Base-by-base conservation (phyloP, 1,140 invertebrate genomes). In the Melanaphis sacchari region DNA sequence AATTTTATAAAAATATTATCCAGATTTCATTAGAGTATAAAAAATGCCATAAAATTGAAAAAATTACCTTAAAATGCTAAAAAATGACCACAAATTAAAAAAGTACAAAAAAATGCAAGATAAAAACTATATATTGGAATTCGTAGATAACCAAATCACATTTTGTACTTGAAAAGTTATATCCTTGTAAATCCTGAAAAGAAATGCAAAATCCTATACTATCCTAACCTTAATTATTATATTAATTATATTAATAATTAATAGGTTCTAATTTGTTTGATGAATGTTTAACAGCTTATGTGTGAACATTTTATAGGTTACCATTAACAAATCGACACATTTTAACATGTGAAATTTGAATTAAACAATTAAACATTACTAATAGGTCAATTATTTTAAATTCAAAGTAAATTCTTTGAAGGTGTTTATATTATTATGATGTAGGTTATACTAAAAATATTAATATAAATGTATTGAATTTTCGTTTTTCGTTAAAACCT, bases 301-400 rank as follows among this genome's bases (percentile, higher is more conserved):
- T 76, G 21, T 6, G 18, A n/a, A 6, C 15, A 31, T 15, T 76
- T 76, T 76, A 76, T 76, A 1, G 15, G n/a, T 76, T 76, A 76
- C n/a, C 4, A 76, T 18, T 31, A 76, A 5, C 26, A 66, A 76
- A n/a, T 36, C n/a, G 0, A n/a, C n/a, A 76, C 15, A 21, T 76
- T 66, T 76, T 76, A 76, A n/a, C 59, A 76, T 76, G n/a, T 18
- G 59, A n/a, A 36, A n/a, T 76, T 76, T 36, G 54, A 76, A 76
- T 76, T n/a, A n/a, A 31, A 59, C 31, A n/a, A 76, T 76, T 76
- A n/a, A 4, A 76, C 15, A 76, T 76, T n/a, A 6, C 15, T 76
- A 76, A 76, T 76, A n/a, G 31, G 59, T 76, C n/a, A 76, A 76
- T 76, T 76, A 76, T 76, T 76, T 76, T 76, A n/a, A 76, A 76